A percentile compares a stretch with the other conserved stretches of the same genome.
phyloP scores from a whole-genome alignment of 2,888 invertebrate species.

The Erynnis tages region DNA sequence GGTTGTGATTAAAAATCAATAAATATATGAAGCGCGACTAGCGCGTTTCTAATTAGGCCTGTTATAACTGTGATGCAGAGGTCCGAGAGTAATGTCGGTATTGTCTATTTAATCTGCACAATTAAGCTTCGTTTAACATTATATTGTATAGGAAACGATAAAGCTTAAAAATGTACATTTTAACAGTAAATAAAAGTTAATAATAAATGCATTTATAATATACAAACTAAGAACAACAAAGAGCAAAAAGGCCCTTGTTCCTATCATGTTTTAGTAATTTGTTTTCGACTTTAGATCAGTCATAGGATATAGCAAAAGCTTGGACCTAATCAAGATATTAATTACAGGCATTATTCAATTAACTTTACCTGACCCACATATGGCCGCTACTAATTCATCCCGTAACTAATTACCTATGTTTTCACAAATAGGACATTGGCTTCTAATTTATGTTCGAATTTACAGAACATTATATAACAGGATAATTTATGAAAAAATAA shows the following conservation, averaged over 20 bases:
- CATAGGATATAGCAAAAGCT: neutral
- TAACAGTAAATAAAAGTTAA: no score
- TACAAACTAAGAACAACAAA: no score
- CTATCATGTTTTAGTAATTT: neutral
- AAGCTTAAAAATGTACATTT: no score
- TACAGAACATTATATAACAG: no score
- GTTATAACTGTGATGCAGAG: no score
- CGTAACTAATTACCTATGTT: neutral
- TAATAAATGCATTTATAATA: no score
- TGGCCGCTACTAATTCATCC: constrained; percentile 7
- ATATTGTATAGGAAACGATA: no score
- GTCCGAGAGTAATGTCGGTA: no score
- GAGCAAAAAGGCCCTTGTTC: neutral
- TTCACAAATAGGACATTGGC: constrained; percentile 2
- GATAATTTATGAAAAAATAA: neutral
- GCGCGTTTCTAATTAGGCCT: no score
- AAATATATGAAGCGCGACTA: neutral
- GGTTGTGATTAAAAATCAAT: neutral
- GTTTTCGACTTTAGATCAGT: neutral
- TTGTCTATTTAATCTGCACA: no score
- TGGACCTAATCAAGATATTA: constrained; percentile 17
- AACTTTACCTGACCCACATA: constrained; percentile 19
- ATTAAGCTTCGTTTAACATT: no score
- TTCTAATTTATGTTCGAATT: neutral
- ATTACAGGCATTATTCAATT: constrained; percentile 23